Base-by-base conservation (phyloP, 2,797 vertebrate genomes). In the Tarsius wallacei region DNA sequence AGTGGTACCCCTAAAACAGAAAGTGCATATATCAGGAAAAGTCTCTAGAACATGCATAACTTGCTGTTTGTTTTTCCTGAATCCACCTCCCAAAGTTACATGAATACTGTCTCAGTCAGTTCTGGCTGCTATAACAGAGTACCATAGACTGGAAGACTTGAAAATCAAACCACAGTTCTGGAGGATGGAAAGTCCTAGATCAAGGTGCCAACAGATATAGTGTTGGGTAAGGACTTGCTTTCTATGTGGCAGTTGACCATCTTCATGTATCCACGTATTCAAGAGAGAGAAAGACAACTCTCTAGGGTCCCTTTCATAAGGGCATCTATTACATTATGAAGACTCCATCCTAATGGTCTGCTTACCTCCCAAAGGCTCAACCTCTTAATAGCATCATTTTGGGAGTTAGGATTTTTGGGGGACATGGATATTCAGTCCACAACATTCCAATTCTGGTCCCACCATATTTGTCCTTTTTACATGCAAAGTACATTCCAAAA, bases 201-300 rank as follows among this genome's bases (percentile, higher is more conserved):
- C 26, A 16, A 33, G 15, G 2, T 19, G 42, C 3, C n/a, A 51
- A 6, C 49, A 82, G 14, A 53, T n/a, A 4, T 0, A 0, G 11
- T 15, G 2, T 77, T 42, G 76, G 21, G 2, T n/a, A 47, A 88
- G 36, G 3, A 12, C 4, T 0, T 42, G 1, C n/a, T 61, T 73
- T 13, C 24, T 68, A 6, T 76, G 51, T 57, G 33, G 49, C 4
- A 42, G 53, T 17, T 88, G 31, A 10, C 36, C 31, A 14, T n/a
- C 4, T 22, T 80, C 10, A 51, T 9, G 15, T 47, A n/a, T 12
- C 4, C 4, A 42, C 63, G 42, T 19, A 42, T 24, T 10, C 2
- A 5, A 74, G 36, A 47, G 14, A 47, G 33, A 83, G 51, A 68
- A 12, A 12, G 28, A 83, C 24, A 3, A 59, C 13, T 51, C 2